Evolutionary conservation across 2,113 vertebrate genomes (phyloP).

Genomic region (Mormoops blainvillei): DNA sequence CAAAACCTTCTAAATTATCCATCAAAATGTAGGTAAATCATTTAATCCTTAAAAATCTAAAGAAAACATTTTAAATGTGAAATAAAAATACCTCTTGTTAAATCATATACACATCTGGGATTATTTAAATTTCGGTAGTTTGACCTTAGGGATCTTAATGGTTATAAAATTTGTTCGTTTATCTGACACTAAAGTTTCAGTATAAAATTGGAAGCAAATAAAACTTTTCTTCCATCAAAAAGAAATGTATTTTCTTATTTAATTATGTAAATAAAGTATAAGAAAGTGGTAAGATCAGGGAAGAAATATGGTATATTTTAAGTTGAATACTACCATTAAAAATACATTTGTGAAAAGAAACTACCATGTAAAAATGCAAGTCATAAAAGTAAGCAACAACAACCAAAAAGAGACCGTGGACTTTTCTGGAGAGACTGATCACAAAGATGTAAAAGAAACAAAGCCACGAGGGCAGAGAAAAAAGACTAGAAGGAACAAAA

Average conservation of each 20-base stretch:
- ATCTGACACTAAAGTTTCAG: neutral
- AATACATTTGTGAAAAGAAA: neutral
- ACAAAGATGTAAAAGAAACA: neutral
- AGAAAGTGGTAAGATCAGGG: neutral
- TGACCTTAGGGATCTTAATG: neutral
- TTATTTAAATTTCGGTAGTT: neutral
- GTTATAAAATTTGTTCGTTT: neutral
- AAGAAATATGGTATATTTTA: neutral
- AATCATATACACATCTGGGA: neutral
- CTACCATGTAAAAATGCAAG: neutral
- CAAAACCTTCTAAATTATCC: neutral
- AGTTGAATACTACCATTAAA: neutral
- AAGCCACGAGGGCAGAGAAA: neutral
- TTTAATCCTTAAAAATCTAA: neutral
- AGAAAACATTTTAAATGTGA: neutral
- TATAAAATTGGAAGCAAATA: constrained; percentile 22
- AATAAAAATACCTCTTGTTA: neutral
- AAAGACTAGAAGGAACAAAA: neutral
- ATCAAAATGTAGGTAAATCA: neutral
- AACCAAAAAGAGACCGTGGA: neutral
- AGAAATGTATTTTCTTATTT: neutral
- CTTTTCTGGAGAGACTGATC: neutral
- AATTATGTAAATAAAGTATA: neutral
- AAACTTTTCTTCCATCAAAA: neutral
- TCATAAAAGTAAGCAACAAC: neutral